Evolutionary conservation across 1,140 invertebrate genomes (phyloP).

Genomic region (Mya arenaria): DNA sequence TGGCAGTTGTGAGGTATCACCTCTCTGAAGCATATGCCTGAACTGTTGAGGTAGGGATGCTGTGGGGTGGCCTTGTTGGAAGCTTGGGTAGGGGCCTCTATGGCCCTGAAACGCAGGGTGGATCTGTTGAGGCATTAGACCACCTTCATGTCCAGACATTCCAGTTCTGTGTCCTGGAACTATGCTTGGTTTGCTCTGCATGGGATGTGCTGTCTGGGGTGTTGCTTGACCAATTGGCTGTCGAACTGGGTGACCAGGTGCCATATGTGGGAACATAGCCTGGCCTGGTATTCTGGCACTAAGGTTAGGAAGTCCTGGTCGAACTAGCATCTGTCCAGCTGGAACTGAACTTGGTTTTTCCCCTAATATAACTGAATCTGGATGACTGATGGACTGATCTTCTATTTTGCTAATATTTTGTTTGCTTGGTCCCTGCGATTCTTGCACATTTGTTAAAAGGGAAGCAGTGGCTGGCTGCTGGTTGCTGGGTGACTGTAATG

Average conservation of each 20-base stretch:
- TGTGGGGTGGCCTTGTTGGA: slow-evolving; percentile 23
- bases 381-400: background rate
- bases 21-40: slow-evolving; percentile 36
- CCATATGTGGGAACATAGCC: background rate
- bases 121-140: background rate
- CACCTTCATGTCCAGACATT: background rate
- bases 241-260: background rate
- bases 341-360: background rate
- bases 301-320: background rate
- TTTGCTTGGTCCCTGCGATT: background rate
- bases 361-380: background rate
- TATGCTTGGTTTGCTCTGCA: too few species aligned
- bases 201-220: background rate
- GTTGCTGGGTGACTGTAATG: background rate
- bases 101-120: slow-evolving; percentile 31
- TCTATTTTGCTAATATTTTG: background rate
- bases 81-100: background rate
- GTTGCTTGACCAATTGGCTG: background rate
- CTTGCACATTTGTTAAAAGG: too few species aligned
- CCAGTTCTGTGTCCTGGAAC: background rate
- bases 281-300: background rate
- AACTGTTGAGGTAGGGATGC: background rate
- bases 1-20: slow-evolving; percentile 14
- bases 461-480: too few species aligned
- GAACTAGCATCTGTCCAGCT: background rate